Base-by-base conservation (phyloP, 2,113 vertebrate species). In the Nibea coibor region DNA sequence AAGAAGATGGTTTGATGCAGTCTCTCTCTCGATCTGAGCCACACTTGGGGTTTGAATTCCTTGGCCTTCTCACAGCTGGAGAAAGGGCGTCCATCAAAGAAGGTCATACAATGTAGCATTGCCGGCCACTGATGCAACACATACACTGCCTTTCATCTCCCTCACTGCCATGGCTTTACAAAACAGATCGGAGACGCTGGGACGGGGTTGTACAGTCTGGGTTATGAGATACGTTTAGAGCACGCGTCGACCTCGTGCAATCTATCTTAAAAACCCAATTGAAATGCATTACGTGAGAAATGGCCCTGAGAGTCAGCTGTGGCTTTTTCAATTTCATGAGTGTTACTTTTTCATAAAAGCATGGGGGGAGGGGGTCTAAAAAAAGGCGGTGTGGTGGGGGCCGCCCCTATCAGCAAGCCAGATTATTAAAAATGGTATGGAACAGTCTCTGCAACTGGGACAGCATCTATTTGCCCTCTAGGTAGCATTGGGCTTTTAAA, bases 371-470 rank as follows among this genome's bases (percentile, higher is more conserved):
- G 72, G 48, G 31, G 31, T 5, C 5, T 35, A 57, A 2, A 59
- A 15, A 81, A 43, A 59, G 63, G 69, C 24, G 28, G 28, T 7
- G 53, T 47, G 43, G 45, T 31, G 54, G 45, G 64, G n/a, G 54
- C 16, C 4, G 16, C 50, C 47, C 59, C 58, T 85, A 89, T 88
- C 88, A 81, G 84, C 53, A 81, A 83, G 69, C n/a, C 47, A 90
- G 83, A 93, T 92, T 92, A 93, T 94, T 92, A 92, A 85, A 93
- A 92, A 93, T 77, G 73, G 75, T 86, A 85, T 69, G 65, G 77
- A 83, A 70, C 53, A 75, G 22, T 43, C 77, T 48, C 65, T 39
- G 67, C 82, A 91, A 89, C 80, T 85, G 82, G 84, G 87, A 76
- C 85, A 80, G 81, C 87, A 88, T 89, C 79, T 84, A 83, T 83